Conservation (phyloP, 1,140 invertebrate species). For the Liolophura sinensis region DNA sequence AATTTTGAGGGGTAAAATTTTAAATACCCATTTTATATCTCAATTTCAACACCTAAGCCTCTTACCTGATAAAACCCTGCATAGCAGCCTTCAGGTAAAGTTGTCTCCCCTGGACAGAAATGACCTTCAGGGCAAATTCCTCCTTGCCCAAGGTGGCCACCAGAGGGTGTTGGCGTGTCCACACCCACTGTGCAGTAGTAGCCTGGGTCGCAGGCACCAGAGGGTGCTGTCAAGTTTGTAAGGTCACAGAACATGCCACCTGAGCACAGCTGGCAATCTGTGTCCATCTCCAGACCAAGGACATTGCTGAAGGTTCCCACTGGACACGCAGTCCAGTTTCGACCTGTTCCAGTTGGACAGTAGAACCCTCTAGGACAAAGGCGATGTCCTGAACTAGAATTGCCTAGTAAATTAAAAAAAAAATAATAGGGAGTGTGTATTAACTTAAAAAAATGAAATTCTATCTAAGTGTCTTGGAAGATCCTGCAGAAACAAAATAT, state of each 20-base stretch:
- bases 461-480: too few relatives aligned
- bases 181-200: conserved; percentile 48
- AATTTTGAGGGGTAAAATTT: too few relatives aligned
- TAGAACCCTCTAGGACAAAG: conserved; percentile 51
- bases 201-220: conserved; percentile 39
- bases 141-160: conserved; percentile 44
- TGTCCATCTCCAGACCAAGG: conserved; percentile 32
- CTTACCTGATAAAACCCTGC: conserved; percentile 50
- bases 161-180: conserved; percentile 39
- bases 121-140: conserved; percentile 50
- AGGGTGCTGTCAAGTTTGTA: conserved; percentile 46
- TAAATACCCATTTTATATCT: too few relatives aligned
- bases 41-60: background rate
- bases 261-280: conserved; percentile 45
- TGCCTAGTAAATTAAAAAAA: conserved; percentile 42
- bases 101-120: conserved; percentile 40
- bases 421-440: background rate
- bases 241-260: conserved; percentile 48
- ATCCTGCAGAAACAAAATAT: too few relatives aligned
- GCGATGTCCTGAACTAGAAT: conserved; percentile 40
- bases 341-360: conserved; percentile 45
- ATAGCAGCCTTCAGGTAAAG: conserved; percentile 37
- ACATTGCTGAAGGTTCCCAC: conserved; percentile 48
- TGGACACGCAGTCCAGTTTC: conserved; percentile 49
- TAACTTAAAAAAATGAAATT: too few relatives aligned